These are phyloP conservation scores for Pangasianodon hypophthalmus DNA, from an alignment of 2,113 vertebrate species.

Conservation along the genomic window DNA sequence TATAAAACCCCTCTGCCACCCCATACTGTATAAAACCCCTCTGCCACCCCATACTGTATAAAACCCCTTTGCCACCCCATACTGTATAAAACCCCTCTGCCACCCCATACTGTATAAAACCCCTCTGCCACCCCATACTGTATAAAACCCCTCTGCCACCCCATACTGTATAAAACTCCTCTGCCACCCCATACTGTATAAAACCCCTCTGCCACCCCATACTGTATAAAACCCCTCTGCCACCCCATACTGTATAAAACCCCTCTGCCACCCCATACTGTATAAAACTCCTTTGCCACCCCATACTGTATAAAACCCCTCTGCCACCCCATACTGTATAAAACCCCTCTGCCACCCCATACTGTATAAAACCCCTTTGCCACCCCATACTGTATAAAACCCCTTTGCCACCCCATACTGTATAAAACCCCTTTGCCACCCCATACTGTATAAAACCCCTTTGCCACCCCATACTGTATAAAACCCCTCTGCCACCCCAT, in stretches of 20 bases:
- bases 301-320: neutral
- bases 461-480: neutral
- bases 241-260: neutral
- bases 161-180: neutral
- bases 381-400: neutral
- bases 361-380: too few species aligned
- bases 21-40: neutral
- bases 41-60: neutral
- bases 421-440: neutral
- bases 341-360: constrained; percentile 24
- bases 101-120: neutral
- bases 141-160: constrained; percentile 17
- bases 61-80: neutral
- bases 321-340: neutral
- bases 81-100: neutral
- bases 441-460: neutral
- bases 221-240: neutral
- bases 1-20: constrained; percentile 14
- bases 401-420: constrained; percentile 22
- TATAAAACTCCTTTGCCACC: neutral
- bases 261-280: neutral
- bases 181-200: neutral
- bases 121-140: neutral
- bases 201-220: constrained; percentile 21
- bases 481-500: neutral